phyloP scores from a whole-genome alignment of 2,888 invertebrate genomes.

The Disparrhopalites patrizii region DNA sequence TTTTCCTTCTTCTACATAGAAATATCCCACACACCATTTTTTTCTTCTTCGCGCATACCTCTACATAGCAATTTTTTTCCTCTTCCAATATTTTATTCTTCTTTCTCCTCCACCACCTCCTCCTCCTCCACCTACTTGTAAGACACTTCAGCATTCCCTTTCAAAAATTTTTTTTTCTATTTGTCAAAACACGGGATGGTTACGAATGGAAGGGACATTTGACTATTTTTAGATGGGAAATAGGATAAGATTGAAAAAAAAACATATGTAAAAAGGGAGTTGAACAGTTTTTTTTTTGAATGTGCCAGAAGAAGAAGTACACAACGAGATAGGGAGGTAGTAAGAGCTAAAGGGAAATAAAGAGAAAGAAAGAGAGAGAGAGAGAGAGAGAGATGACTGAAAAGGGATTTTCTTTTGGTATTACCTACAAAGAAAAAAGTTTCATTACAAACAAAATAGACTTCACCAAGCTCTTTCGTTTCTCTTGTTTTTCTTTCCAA shows the following conservation, averaged over 20 bases:
- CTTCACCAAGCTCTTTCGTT: background rate
- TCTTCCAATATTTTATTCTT: too few species aligned
- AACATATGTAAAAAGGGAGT: too few species aligned
- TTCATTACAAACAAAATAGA: background rate
- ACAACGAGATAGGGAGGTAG: background rate
- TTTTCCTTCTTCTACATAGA: too few species aligned
- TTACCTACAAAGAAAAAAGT: background rate
- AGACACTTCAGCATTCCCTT: background rate
- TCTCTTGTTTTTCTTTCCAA: background rate
- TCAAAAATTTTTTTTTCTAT: background rate
- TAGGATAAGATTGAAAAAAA: too few species aligned
- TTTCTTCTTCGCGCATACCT: too few species aligned
- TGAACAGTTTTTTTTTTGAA: too few species aligned
- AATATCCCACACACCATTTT: too few species aligned
- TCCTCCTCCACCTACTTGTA: too few species aligned
- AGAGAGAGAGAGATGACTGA: background rate
- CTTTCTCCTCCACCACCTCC: too few species aligned
- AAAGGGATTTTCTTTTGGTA: too few species aligned
- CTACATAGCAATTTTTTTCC: too few species aligned
- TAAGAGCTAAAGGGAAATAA: background rate
- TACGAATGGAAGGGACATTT: conserved; percentile 10
- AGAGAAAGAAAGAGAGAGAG: background rate
- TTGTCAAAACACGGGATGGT: conserved; percentile 10
- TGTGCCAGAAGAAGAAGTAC: too few species aligned
- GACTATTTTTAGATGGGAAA: conserved; percentile 1